Percentiles rank a stretch among this genome's conserved stretches.
Evolutionary conservation across 1,140 invertebrate genomes (phyloP).

Genomic region (Drosophila kohkoa): DNA sequence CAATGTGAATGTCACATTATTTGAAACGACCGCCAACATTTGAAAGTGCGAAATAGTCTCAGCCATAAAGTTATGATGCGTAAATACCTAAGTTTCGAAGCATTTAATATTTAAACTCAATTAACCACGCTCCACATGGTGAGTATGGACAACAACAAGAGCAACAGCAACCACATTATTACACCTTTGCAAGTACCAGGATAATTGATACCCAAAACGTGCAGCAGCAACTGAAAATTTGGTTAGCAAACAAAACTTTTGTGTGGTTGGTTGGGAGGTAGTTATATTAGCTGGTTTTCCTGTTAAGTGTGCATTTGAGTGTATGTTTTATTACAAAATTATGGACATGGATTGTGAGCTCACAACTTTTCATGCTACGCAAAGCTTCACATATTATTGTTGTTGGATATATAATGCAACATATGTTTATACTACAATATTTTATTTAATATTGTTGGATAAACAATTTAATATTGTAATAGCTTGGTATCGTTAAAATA

Average conservation of each 20-base stretch:
- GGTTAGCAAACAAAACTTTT: slow-evolving; percentile 4
- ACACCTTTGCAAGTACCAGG: background rate
- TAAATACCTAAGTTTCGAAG: background rate
- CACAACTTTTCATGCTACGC: too few species aligned
- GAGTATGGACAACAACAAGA: background rate
- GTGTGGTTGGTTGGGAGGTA: background rate
- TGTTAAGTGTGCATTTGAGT: background rate
- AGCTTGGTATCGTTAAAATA: too few species aligned
- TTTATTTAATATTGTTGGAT: too few species aligned
- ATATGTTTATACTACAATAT: too few species aligned
- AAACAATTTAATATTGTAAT: too few species aligned
- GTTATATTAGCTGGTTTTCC: background rate
- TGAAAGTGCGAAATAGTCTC: background rate
- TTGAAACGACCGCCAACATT: background rate
- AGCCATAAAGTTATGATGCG: background rate
- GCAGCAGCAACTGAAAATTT: slow-evolving; percentile 8
- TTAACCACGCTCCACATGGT: background rate
- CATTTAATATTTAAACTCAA: background rate
- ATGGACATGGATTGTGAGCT: too few species aligned
- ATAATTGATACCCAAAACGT: slow-evolving; percentile 36
- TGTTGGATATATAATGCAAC: too few species aligned
- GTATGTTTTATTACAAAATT: background rate
- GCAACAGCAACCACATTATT: background rate
- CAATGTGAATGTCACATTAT: background rate
- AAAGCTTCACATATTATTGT: too few species aligned